A percentile compares a stretch with the other conserved stretches of the same genome.
phyloP scores from a whole-genome alignment of 2,888 invertebrate genomes.

The Erebia ligea region DNA sequence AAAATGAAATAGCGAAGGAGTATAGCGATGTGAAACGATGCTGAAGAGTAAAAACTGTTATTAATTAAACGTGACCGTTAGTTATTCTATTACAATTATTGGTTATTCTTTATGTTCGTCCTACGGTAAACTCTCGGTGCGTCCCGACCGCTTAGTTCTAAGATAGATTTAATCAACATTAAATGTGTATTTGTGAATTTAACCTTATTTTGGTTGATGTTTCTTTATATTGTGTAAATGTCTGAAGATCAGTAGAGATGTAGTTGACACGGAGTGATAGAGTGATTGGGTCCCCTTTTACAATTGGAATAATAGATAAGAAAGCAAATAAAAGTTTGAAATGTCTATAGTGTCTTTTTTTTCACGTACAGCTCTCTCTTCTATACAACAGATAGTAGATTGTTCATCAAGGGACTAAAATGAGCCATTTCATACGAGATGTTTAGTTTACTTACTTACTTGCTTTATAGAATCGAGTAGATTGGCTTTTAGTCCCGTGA shows the following conservation, averaged over 20 bases:
- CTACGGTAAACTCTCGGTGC: conserved; percentile 52
- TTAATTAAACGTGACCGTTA: not conserved
- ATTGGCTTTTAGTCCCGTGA: too few species aligned
- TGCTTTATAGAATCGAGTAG: too few species aligned
- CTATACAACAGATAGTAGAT: too few species aligned
- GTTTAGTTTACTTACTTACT: too few species aligned
- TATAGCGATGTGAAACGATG: not conserved
- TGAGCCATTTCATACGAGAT: too few species aligned
- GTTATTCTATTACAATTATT: conserved; percentile 14
- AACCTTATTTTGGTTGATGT: conserved; percentile 79
- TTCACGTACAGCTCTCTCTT: conserved; percentile 35
- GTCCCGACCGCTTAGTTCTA: conserved; percentile 62
- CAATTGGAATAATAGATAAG: conserved; percentile 82
- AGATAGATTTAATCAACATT: conserved; percentile 78
- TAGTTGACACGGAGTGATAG: conserved; percentile 78
- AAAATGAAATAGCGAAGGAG: too few species aligned
- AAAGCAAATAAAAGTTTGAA: conserved; percentile 78
- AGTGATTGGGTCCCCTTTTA: conserved; percentile 81
- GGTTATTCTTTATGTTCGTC: conserved; percentile 33
- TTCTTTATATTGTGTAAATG: conserved; percentile 81
- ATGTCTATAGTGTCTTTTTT: conserved; percentile 57
- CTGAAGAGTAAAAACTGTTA: not conserved
- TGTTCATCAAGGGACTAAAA: too few species aligned
- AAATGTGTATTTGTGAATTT: conserved; percentile 83
- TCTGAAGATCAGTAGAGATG: conserved; percentile 74